Percentiles rank a stretch among this genome's conserved stretches.
These are phyloP conservation scores for Ceratina australensis DNA, from an alignment of 1,140 invertebrate genomes.

Conservation along the genomic window DNA sequence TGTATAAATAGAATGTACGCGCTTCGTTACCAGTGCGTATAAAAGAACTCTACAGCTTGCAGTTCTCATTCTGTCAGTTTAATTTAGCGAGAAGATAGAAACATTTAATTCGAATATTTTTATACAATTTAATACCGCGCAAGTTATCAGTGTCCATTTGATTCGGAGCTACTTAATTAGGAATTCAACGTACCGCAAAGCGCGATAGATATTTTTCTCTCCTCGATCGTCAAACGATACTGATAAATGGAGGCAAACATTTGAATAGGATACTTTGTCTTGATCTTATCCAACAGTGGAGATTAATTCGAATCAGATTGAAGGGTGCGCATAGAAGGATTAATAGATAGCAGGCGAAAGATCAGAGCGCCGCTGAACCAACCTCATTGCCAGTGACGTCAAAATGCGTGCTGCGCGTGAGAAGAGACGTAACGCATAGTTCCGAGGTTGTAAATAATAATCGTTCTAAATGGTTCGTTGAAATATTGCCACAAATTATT, in stretches of 20 bases:
- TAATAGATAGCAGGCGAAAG: background rate
- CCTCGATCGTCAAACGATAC: too few species aligned
- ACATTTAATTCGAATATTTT: background rate
- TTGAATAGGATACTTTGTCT: too few species aligned
- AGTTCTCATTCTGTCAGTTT: slow-evolving; percentile 5
- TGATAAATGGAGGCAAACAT: too few species aligned
- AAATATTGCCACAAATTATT: too few species aligned
- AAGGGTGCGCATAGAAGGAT: too few species aligned
- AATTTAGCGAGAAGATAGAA: background rate
- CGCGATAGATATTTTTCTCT: background rate
- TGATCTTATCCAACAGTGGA: too few species aligned
- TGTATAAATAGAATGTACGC: background rate
- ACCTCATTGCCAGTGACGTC: background rate
- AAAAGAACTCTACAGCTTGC: background rate
- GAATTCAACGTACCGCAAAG: background rate
- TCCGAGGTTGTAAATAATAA: slow-evolving; percentile 32
- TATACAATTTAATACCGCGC: too few species aligned
- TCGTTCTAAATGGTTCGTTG: too few species aligned
- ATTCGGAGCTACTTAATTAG: too few species aligned
- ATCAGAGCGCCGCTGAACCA: background rate
- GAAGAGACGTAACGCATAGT: slow-evolving; percentile 64
- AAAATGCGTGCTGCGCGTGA: slow-evolving; percentile 53
- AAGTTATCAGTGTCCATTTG: too few species aligned
- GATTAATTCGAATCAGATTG: too few species aligned
- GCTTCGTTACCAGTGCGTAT: background rate